Evolutionary conservation across 2,797 vertebrate genomes (phyloP).

Genomic region (Epinephelus malabaricus): DNA sequence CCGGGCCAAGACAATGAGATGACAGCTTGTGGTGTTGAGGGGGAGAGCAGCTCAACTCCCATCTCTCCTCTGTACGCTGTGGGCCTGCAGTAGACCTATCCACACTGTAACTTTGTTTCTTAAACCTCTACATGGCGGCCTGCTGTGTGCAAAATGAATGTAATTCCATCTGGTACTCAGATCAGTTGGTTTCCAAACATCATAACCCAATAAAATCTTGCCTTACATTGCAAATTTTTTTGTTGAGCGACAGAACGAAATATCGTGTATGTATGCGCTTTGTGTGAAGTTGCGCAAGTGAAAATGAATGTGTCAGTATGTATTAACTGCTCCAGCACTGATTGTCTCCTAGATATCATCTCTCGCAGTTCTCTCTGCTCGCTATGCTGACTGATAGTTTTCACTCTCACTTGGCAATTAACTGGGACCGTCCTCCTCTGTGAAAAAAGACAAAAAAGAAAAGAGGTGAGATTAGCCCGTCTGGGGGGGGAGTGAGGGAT

Average conservation of each 20-base stretch:
- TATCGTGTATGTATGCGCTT: constrained; percentile 30
- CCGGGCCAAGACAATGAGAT: constrained; percentile 83
- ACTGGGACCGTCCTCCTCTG: constrained; percentile 80
- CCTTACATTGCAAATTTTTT: constrained; percentile 26
- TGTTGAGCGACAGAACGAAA: constrained; percentile 1
- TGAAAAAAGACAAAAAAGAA: constrained; percentile 85
- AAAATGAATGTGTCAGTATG: constrained; percentile 19
- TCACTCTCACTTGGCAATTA: constrained; percentile 81
- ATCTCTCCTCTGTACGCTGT: constrained; percentile 60
- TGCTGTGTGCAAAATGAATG: constrained; percentile 48
- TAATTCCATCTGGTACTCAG: constrained; percentile 56
- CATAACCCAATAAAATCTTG: constrained; percentile 40
- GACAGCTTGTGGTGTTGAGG: constrained; percentile 77
- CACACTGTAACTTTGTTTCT: constrained; percentile 52
- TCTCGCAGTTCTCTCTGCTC: constrained; percentile 50
- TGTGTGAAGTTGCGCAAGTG: constrained; percentile 12
- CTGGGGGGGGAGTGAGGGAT: constrained; percentile 67
- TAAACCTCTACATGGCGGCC: constrained; percentile 29
- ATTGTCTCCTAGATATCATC: constrained; percentile 44
- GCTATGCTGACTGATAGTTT: constrained; percentile 73
- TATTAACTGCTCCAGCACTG: constrained; percentile 15
- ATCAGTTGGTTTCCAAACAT: constrained; percentile 54
- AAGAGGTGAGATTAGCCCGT: constrained; percentile 81
- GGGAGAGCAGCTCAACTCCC: constrained; percentile 64
- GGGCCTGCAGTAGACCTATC: constrained; percentile 47